Percentiles rank a stretch among this genome's conserved stretches.
Conservation (phyloP, 2,113 vertebrate species). For the Riparia riparia region DNA sequence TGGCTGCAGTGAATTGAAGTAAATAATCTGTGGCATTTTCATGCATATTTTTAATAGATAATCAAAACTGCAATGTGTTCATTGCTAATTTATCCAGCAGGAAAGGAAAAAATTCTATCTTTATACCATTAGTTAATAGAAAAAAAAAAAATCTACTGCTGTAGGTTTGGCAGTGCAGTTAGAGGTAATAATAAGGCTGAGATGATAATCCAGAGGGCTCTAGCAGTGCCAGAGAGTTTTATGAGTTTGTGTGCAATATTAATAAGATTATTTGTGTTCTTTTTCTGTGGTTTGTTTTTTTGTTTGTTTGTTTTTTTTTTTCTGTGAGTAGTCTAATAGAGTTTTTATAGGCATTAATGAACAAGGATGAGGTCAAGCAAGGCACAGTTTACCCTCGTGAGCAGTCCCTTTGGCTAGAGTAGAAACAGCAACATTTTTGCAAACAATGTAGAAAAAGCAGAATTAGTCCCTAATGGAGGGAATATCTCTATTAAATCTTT, state of each 20-base stretch:
- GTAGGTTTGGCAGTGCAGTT: not conserved
- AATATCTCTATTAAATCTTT: conserved; percentile 52
- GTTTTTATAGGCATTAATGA: conserved; percentile 34
- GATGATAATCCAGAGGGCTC: conserved; percentile 6
- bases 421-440: conserved; percentile 3
- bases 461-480: conserved; percentile 19
- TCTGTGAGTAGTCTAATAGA: conserved; percentile 17
- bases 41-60: not conserved
- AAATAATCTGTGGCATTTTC: not conserved
- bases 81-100: not conserved
- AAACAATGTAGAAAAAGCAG: not conserved
- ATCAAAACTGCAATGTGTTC: not conserved
- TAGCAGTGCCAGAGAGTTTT: not conserved
- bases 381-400: not conserved
- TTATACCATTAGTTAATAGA: not conserved
- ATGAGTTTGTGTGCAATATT: not conserved
- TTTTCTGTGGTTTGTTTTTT: not conserved
- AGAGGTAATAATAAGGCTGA: not conserved
- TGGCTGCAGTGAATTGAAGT: not conserved
- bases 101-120: not conserved
- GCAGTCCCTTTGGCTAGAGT: not conserved
- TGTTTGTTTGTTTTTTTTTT: not conserved
- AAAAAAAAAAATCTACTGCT: not conserved
- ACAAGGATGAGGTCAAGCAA: not conserved
- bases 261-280: not conserved